Conservation (phyloP, 2,797 vertebrate species). For the Cynodonichthys magdalenae region DNA sequence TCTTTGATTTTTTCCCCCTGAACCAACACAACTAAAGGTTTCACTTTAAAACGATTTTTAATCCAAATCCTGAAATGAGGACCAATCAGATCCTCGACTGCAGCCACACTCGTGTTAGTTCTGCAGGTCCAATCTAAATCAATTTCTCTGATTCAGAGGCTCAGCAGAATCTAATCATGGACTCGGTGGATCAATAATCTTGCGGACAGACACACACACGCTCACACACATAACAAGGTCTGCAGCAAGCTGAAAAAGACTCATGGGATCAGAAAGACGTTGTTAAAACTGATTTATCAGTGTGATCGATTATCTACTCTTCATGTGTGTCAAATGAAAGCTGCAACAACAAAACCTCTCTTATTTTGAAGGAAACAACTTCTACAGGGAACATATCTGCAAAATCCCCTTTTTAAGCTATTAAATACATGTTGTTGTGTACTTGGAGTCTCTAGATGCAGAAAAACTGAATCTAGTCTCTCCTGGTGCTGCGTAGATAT, state of each 20-base stretch:
- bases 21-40: conserved; percentile 1
- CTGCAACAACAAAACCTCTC: not conserved
- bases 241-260: not conserved
- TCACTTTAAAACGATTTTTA: not conserved
- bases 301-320: conserved; percentile 35
- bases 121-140: conserved; percentile 2
- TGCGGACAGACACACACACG: not conserved
- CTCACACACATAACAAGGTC: not conserved
- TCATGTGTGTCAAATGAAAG: conserved; percentile 14
- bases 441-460: too few species aligned
- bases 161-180: conserved; percentile 41
- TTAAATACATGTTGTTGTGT: too few species aligned
- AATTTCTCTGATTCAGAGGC: conserved; percentile 36
- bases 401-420: too few species aligned
- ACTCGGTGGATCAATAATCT: conserved; percentile 41
- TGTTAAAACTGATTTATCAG: conserved; percentile 31
- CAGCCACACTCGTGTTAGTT: not conserved
- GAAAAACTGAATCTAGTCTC: too few species aligned
- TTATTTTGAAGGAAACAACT: not conserved
- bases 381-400: not conserved
- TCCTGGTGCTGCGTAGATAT: too few species aligned
- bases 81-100: too few species aligned
- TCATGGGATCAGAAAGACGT: conserved; percentile 1
- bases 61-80: not conserved
- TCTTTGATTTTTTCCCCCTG: not conserved